These are phyloP conservation scores for Cavia porcellus DNA, from an alignment of 2,113 vertebrate genomes.

Conservation along the genomic window DNA sequence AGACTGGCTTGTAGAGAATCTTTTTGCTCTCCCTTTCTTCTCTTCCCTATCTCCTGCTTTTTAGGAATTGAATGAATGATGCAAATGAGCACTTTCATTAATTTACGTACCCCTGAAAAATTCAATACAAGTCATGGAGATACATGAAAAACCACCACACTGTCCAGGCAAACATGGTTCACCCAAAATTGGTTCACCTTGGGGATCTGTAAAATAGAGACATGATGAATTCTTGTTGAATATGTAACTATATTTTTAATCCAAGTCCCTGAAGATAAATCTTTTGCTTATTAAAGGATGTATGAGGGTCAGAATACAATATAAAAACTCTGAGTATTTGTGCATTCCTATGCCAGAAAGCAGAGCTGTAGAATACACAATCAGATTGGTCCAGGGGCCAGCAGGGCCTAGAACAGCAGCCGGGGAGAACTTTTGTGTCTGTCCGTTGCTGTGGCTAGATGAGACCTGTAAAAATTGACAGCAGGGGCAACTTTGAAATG, in stretches of 20 bases:
- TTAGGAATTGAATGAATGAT: neutral
- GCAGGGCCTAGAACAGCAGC: neutral
- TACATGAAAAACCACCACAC: neutral
- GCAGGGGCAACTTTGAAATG: neutral
- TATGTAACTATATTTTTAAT: constrained; percentile 32
- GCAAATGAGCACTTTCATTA: neutral
- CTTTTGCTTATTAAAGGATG: neutral
- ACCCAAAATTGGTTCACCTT: neutral
- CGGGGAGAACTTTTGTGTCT: neutral
- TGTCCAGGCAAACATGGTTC: neutral
- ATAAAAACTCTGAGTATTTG: neutral
- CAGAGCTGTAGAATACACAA: neutral
- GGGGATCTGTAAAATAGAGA: neutral
- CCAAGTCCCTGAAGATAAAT: neutral
- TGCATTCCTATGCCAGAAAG: neutral
- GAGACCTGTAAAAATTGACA: constrained; percentile 24
- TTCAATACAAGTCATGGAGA: neutral
- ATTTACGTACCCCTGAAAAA: neutral
- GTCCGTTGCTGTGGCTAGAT: neutral
- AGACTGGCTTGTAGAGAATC: neutral
- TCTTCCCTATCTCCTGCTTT: neutral
- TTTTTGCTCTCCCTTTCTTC: neutral
- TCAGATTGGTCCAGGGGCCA: neutral
- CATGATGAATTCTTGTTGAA: neutral
- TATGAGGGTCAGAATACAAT: neutral